phyloP scores from a whole-genome alignment of 2,113 vertebrate species.

The Ovis aries region DNA sequence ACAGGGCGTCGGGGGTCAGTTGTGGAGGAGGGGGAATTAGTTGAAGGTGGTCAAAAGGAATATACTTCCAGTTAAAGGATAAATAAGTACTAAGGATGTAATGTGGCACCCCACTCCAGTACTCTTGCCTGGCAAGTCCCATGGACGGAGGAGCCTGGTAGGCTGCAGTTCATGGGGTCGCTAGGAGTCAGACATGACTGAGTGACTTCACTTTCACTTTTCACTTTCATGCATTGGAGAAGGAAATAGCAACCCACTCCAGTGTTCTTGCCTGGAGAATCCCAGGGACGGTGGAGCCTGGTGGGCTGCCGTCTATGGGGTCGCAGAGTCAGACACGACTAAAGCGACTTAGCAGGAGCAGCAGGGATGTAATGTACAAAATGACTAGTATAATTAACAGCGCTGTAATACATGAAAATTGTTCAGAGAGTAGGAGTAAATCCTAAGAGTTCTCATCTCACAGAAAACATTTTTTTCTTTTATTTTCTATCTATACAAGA shows the following conservation, averaged over 20 bases:
- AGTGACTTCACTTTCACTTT: no score
- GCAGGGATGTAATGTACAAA: neutral
- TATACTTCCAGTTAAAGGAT: neutral
- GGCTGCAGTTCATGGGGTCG: no score
- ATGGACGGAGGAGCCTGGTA: no score
- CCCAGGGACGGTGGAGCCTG: no score
- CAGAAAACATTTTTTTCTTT: neutral
- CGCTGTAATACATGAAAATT: neutral
- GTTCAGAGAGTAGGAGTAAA: neutral
- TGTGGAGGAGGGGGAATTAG: neutral
- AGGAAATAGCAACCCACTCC: no score
- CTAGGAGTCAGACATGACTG: no score
- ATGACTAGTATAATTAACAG: neutral
- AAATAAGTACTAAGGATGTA: neutral
- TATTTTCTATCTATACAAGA: neutral
- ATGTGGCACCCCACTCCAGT: neutral
- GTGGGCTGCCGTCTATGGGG: no score
- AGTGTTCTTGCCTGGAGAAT: no score
- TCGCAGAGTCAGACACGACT: no score
- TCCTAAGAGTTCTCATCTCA: neutral
- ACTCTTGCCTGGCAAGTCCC: no score
- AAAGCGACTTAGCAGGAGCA: no score
- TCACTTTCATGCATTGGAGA: no score
- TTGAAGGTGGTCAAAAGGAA: neutral
- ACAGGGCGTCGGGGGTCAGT: accelerated